phyloP scores from a whole-genome alignment of 2,113 vertebrate species.

The Oreochromis aureus region DNA sequence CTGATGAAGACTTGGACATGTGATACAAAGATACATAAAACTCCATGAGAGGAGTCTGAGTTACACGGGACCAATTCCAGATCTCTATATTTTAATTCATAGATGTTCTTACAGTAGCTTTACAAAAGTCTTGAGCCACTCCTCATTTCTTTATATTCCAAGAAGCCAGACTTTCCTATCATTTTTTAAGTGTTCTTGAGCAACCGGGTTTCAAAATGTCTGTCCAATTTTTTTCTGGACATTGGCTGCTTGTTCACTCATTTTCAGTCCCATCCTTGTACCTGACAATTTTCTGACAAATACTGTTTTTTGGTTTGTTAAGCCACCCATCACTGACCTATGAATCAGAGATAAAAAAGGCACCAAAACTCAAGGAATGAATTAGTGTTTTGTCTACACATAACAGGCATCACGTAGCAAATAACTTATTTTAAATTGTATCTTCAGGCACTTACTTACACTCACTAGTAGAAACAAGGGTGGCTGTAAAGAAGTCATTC shows the following conservation, averaged over 20 bases:
- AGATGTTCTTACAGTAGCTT: neutral
- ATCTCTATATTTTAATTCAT: neutral
- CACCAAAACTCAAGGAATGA: neutral
- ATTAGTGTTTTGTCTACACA: neutral
- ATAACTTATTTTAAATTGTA: neutral
- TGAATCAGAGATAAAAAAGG: neutral
- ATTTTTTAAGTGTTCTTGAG: neutral
- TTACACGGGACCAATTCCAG: neutral
- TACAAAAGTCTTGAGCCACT: neutral
- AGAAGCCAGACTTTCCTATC: too few relatives aligned
- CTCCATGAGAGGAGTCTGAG: neutral
- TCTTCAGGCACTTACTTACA: neutral
- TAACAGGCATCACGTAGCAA: fast-evolving
- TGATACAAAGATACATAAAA: neutral
- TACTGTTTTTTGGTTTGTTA: neutral
- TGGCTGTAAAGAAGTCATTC: neutral
- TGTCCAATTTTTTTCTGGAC: neutral
- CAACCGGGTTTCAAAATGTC: neutral
- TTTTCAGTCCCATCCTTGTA: neutral
- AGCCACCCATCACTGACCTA: neutral
- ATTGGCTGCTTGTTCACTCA: neutral
- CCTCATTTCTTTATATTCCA: neutral
- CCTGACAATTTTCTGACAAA: neutral
- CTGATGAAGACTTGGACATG: neutral
- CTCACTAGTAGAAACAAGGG: neutral